Evolutionary conservation across 2,888 invertebrate genomes (phyloP).

Genomic region (Lissocephala sabroskyi): DNA sequence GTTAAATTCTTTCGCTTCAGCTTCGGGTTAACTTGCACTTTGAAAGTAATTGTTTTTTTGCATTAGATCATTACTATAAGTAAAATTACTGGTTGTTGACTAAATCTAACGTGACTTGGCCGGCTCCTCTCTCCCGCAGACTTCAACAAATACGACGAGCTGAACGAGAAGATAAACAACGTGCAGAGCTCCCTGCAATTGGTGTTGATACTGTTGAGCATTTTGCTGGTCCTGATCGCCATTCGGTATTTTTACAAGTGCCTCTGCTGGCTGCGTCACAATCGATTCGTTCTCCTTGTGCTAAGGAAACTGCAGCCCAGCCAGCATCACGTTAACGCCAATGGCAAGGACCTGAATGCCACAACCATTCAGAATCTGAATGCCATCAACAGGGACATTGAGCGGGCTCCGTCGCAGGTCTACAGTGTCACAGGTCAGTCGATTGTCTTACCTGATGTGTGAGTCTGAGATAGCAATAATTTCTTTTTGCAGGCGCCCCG

Average conservation of each 20-base stretch:
- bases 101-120: background rate
- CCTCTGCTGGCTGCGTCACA: slow-evolving; percentile 53
- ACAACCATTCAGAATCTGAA: slow-evolving; percentile 67
- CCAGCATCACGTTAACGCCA: slow-evolving; percentile 22
- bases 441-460: background rate
- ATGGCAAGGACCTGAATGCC: slow-evolving; percentile 57
- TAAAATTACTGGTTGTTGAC: background rate
- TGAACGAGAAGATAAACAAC: slow-evolving; percentile 56
- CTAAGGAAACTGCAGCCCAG: slow-evolving; percentile 51
- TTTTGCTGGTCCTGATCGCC: slow-evolving; percentile 51
- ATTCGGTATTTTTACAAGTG: slow-evolving; percentile 53
- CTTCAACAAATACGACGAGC: slow-evolving; percentile 45
- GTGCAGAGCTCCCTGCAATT: slow-evolving; percentile 56
- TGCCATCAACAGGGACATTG: slow-evolving; percentile 62
- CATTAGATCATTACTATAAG: slow-evolving; percentile 1
- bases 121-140: too few species aligned
- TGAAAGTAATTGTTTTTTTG: too few species aligned
- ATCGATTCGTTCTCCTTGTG: slow-evolving; percentile 40
- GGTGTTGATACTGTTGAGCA: slow-evolving; percentile 52
- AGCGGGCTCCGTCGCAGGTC: slow-evolving; percentile 66
- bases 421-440: slow-evolving; percentile 64
- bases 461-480: slow-evolving; percentile 1
- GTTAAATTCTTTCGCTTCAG: too few species aligned
- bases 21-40: too few species aligned
- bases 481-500: slow-evolving; percentile 72